Evolutionary conservation across 23 tunicate genomes (phyloP).

Genomic region (Clavelina lepadiformis): DNA sequence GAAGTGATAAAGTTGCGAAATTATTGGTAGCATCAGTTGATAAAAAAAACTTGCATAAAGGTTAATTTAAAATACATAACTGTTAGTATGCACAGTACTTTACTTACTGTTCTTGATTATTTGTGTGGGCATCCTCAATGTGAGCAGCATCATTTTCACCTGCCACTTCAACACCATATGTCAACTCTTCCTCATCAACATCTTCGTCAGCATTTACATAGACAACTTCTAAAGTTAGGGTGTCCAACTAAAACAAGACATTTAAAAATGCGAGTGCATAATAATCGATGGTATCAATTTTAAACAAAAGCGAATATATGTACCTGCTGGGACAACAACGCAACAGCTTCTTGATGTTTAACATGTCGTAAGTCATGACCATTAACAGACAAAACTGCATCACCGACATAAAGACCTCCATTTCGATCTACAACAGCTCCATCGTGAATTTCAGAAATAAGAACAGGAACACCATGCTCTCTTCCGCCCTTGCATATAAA

Average conservation of each 20-base stretch:
- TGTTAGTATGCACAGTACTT: no score
- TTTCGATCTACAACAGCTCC: constrained; percentile 58
- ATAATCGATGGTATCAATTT: background rate
- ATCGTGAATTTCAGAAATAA: constrained; percentile 90
- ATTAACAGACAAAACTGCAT: constrained; percentile 92
- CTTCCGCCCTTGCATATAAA: constrained; percentile 75
- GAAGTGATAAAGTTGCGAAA: no score
- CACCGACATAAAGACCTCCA: constrained; percentile 85
- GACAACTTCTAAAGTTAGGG: background rate
- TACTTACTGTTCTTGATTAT: no score
- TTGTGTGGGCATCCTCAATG: no score
- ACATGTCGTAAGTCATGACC: constrained; percentile 57
- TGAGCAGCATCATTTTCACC: no score
- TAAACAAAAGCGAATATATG: background rate
- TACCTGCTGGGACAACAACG: constrained; percentile 69
- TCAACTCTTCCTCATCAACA: background rate
- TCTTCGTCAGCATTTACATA: background rate
- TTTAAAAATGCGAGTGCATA: background rate
- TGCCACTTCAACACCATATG: constrained; percentile 1
- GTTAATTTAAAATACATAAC: no score
- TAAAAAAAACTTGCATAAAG: no score
- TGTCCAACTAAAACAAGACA: background rate
- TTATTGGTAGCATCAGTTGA: no score
- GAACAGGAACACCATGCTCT: constrained; percentile 89
- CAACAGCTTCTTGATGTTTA: constrained; percentile 83